Evolutionary conservation across 1,140 invertebrate genomes (phyloP).

Genomic region (Achroia grisella): DNA sequence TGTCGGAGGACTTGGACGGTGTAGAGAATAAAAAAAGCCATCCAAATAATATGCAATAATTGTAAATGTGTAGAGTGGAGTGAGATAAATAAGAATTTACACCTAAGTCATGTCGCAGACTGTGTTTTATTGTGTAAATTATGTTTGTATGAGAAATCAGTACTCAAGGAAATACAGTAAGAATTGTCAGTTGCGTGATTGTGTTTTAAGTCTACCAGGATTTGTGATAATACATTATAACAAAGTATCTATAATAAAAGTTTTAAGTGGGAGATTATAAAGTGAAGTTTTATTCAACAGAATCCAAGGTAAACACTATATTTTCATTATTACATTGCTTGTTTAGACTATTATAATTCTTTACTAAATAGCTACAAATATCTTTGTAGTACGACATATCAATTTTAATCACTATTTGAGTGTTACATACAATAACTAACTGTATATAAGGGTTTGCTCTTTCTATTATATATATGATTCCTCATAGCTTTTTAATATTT

Average conservation of each 20-base stretch:
- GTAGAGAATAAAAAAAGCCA: constrained; percentile 65
- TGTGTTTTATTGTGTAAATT: constrained; percentile 71
- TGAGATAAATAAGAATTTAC: constrained; percentile 58
- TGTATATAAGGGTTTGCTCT: no score
- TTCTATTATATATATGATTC: no score
- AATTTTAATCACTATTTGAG: no score
- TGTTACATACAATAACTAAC: no score
- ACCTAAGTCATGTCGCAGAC: constrained; percentile 64
- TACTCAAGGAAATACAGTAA: constrained; percentile 69
- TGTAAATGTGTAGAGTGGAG: constrained; percentile 67
- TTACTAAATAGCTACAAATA: no score
- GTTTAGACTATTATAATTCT: constrained; percentile 2
- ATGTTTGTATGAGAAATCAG: constrained; percentile 70
- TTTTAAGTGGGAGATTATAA: constrained; percentile 74
- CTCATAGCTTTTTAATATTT: no score
- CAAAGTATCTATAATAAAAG: constrained; percentile 75
- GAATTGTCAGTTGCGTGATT: constrained; percentile 73
- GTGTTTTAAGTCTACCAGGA: constrained; percentile 76
- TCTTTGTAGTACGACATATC: no score
- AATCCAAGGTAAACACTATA: constrained; percentile 47
- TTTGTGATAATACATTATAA: constrained; percentile 76
- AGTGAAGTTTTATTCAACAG: constrained; percentile 71
- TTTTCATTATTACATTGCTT: constrained; percentile 7
- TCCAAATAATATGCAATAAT: constrained; percentile 71
- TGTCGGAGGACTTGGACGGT: constrained; percentile 55